These are phyloP conservation scores for Propsilocerus akamusi DNA, from an alignment of 1,140 invertebrate genomes.

Conservation along the genomic window DNA sequence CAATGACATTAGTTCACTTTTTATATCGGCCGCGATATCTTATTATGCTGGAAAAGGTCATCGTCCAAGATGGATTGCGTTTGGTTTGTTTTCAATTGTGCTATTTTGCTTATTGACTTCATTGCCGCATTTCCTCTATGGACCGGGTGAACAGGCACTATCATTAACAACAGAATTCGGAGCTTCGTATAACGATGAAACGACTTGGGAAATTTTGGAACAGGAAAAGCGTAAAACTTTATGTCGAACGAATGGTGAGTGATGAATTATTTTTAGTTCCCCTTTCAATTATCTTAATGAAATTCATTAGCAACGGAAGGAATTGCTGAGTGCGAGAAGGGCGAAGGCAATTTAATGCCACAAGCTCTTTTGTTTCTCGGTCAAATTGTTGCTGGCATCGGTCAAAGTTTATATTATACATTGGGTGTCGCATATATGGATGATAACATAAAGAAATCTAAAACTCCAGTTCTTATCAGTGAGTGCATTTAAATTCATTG, in stretches of 20 bases:
- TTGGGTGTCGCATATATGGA: constrained; percentile 52
- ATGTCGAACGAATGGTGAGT: constrained; percentile 13
- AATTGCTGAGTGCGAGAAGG: constrained; percentile 28
- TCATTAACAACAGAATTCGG: constrained; percentile 41
- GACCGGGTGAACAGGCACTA: constrained; percentile 45
- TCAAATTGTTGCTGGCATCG: constrained; percentile 44
- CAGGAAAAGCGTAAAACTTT: constrained; percentile 22
- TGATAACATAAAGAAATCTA: constrained; percentile 48
- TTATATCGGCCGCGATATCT: constrained; percentile 35
- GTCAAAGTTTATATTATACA: constrained; percentile 42
- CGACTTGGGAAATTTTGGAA: constrained; percentile 19
- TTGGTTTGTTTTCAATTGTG: constrained; percentile 47
- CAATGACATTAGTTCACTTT: constrained; percentile 40
- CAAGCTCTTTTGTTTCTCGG: constrained; percentile 39
- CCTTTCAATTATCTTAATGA: constrained; percentile 5
- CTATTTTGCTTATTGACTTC: constrained; percentile 48
- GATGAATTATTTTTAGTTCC: not conserved
- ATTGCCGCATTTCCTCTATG: constrained; percentile 53
- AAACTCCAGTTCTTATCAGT: constrained; percentile 44
- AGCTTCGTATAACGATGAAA: constrained; percentile 19
- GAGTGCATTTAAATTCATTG: constrained; percentile 14
- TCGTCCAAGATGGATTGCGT: constrained; percentile 45
- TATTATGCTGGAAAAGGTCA: constrained; percentile 47
- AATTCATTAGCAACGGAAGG: constrained; percentile 11
- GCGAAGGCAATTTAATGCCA: constrained; percentile 36